phyloP scores from a whole-genome alignment of 2,888 invertebrate genomes.

The Cantharis nigra region DNA sequence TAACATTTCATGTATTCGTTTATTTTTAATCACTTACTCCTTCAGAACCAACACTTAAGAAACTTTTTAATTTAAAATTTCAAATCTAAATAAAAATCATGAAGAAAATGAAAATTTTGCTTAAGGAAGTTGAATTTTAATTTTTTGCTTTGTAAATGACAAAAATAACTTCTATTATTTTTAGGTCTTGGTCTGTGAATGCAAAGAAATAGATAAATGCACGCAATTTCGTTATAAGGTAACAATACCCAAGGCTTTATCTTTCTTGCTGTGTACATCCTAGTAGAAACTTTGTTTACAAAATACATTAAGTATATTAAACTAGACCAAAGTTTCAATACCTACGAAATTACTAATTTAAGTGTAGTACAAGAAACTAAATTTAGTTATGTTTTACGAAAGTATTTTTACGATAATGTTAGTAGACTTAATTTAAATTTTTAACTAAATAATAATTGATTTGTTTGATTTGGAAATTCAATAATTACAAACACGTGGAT shows the following conservation, averaged over 20 bases:
- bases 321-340: neutral
- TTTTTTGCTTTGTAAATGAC: neutral
- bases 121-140: neutral
- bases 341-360: neutral
- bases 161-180: no score
- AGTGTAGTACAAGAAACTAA: no score
- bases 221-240: neutral
- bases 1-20: neutral
- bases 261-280: neutral
- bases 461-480: neutral
- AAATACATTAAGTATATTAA: neutral
- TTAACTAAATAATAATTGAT: neutral
- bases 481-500: neutral
- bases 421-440: neutral
- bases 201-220: neutral
- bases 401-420: no score
- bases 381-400: neutral
- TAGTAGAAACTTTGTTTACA: neutral
- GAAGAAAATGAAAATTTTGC: neutral
- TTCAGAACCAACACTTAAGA: neutral
- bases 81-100: neutral
- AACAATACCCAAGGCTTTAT: neutral
- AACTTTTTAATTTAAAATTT: neutral
- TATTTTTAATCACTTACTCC: neutral
- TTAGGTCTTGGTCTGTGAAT: neutral